Percentiles rank a stretch among this genome's conserved stretches.
Evolutionary conservation across 2,113 vertebrate genomes (phyloP).

Genomic region (Hippoglossus stenolepis): DNA sequence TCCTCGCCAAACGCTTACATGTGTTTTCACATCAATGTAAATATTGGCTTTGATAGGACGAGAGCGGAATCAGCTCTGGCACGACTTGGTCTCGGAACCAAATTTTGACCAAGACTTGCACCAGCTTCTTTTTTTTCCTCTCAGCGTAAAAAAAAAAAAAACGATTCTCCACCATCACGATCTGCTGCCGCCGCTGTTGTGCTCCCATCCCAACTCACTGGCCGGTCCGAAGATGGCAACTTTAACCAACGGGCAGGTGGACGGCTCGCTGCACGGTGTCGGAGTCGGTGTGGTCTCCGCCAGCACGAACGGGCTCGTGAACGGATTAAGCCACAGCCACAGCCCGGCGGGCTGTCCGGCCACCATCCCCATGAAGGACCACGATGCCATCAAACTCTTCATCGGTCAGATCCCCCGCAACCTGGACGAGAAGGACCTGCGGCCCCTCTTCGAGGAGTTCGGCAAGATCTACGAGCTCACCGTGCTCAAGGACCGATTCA

Average conservation of each 20-base stretch:
- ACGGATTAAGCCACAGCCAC: constrained; percentile 98
- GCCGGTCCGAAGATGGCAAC: constrained; percentile 95
- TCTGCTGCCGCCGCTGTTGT: constrained; percentile 47
- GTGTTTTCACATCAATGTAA: constrained; percentile 81
- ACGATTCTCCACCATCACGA: constrained; percentile 61
- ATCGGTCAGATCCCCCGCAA: constrained; percentile 99
- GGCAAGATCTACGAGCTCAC: constrained; percentile 99
- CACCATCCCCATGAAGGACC: constrained; percentile 99
- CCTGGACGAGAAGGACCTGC: constrained; percentile 99
- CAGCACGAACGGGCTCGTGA: constrained; percentile 97
- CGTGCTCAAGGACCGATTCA: constrained; percentile 99
- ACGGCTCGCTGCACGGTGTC: constrained; percentile 93
- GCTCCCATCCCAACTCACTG: constrained; percentile 75
- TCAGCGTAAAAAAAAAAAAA: constrained; percentile 18
- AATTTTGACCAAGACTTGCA: constrained; percentile 73
- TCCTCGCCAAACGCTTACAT: constrained; percentile 79
- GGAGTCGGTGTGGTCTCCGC: constrained; percentile 90
- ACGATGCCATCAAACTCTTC: constrained; percentile 99
- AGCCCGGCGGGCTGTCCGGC: constrained; percentile 93
- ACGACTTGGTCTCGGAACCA: constrained; percentile 72
- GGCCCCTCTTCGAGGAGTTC: constrained; percentile 99
- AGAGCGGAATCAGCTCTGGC: constrained; percentile 74
- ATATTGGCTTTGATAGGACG: constrained; percentile 81
- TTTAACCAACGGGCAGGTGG: constrained; percentile 99
- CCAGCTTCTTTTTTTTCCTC: constrained; percentile 54